These are phyloP conservation scores for Cisticola juncidis DNA, from an alignment of 2,113 vertebrate genomes.

Conservation along the genomic window DNA sequence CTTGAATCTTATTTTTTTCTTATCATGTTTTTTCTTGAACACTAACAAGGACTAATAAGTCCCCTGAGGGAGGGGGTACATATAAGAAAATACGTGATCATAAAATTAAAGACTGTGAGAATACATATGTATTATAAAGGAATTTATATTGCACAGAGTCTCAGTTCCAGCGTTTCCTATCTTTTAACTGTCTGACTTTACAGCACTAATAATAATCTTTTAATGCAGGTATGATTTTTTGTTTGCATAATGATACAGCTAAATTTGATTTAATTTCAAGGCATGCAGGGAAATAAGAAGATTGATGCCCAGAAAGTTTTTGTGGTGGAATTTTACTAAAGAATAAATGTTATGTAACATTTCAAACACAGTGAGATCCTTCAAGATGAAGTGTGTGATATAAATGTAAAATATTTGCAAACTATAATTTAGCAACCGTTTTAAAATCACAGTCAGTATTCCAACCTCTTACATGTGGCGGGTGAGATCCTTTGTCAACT, in stretches of 20 bases:
- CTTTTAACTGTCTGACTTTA: slow-evolving; percentile 27
- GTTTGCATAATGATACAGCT: slow-evolving; percentile 56
- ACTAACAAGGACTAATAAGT: not conserved
- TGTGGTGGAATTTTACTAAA: slow-evolving; percentile 41
- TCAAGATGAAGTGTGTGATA: slow-evolving; percentile 45
- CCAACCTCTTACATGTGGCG: not conserved
- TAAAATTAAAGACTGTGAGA: not conserved
- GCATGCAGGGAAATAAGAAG: slow-evolving; percentile 35
- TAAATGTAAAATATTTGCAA: slow-evolving; percentile 58
- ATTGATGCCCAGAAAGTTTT: slow-evolving; percentile 65
- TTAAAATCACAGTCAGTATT: slow-evolving; percentile 22
- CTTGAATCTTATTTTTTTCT: not conserved
- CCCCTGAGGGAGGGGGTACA: not conserved
- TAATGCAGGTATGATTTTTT: slow-evolving; percentile 7
- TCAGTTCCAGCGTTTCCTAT: not conserved
- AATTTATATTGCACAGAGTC: not conserved
- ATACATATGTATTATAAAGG: not conserved
- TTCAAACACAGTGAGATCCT: slow-evolving; percentile 40
- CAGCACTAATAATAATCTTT: slow-evolving; percentile 28
- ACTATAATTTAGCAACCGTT: slow-evolving; percentile 35
- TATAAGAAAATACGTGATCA: not conserved
- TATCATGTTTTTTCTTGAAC: not conserved
- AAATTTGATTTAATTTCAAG: slow-evolving; percentile 55
- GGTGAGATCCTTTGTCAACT: slow-evolving; percentile 31
- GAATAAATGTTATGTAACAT: slow-evolving; percentile 58